These are phyloP conservation scores for Ammodytes dubius DNA, from an alignment of 2,113 vertebrate species.

Conservation along the genomic window DNA sequence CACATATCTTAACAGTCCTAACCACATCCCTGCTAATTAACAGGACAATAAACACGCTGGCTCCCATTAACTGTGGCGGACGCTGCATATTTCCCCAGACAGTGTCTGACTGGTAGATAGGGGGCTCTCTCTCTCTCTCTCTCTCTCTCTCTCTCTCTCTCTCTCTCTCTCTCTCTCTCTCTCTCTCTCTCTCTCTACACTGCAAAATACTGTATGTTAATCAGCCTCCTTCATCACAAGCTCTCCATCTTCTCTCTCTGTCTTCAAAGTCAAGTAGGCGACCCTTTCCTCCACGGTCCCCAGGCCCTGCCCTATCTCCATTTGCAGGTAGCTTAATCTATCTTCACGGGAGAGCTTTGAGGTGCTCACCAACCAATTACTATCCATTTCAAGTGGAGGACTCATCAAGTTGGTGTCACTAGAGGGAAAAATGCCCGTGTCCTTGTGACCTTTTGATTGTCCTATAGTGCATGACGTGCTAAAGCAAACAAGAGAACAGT, in stretches of 20 bases:
- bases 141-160: conserved; percentile 41
- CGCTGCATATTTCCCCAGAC: conserved; percentile 75
- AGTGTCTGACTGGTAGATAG: conserved; percentile 60
- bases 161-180: conserved; percentile 41
- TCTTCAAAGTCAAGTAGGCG: conserved; percentile 73
- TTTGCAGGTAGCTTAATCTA: conserved; percentile 60
- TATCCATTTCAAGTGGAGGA: conserved; percentile 62
- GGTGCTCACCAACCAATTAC: conserved; percentile 67
- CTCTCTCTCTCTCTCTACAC: conserved; percentile 13
- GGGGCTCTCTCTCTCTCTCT: conserved; percentile 35
- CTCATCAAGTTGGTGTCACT: conserved; percentile 39
- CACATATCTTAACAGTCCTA: conserved; percentile 63
- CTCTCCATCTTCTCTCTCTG: conserved; percentile 47
- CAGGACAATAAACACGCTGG: conserved; percentile 75
- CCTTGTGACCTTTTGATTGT: conserved; percentile 73
- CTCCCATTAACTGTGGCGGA: conserved; percentile 72
- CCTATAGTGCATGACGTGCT: conserved; percentile 48
- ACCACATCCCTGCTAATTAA: conserved; percentile 78
- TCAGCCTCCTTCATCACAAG: conserved; percentile 64
- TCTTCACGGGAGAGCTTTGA: conserved; percentile 40
- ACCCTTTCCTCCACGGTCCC: conserved; percentile 34
- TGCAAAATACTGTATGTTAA: conserved; percentile 63
- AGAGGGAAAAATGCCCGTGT: conserved; percentile 17
- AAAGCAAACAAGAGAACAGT: conserved; percentile 53
- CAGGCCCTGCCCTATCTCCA: conserved; percentile 50